Evolutionary conservation across 2,797 vertebrate species (phyloP), one percentile per base, ranked within the genome.

Genomic region (Glossophaga mutica): DNA sequence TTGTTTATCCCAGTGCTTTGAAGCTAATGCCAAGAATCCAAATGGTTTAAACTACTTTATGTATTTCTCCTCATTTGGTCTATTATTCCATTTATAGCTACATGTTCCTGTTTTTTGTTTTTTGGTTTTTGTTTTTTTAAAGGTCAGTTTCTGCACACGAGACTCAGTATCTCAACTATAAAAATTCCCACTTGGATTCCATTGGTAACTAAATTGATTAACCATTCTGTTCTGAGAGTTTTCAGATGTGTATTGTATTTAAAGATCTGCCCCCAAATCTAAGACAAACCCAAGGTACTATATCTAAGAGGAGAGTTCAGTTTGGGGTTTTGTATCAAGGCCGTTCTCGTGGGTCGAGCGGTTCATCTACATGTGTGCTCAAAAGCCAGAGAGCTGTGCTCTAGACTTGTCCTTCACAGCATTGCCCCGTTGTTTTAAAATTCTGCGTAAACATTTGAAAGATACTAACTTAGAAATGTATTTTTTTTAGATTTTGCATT

Each of bases 401-500:
- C 29, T 84, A 62, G 46, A 71, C 7, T 44, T 73, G 71, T 88
- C 26, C 4, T 93, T 62, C 65, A 57, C 29, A 70, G n/a, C n/a
- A 90, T 46, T 55, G 19, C 52, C 85, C 21, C 2, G 55, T 73
- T 86, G 50, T 87, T 87, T 96, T 83, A 91, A 96, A 97, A 34
- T 92, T 37, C 12, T 95, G 26, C 82, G 57, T 10, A 95, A 70
- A 81, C 50, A 82, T 87, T 94, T 94, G 46, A 90, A 90, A 97
- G 97, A 32, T 12, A 90, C 79, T 94, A 94, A 62, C 92, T 97
- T 67, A 93, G 46, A 70, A 95, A 87, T 59, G 32, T 95, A 97
- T 97, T 89, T 95, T 97, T 97, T 98, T 79, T 12, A 99, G 98
- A 97, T 95, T 88, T 73, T 87, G 84, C 97, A 88, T 98, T 98